Percentiles rank a stretch among this genome's conserved stretches.
Conservation (phyloP, 2,888 invertebrate species). For the Eurois occulta region DNA sequence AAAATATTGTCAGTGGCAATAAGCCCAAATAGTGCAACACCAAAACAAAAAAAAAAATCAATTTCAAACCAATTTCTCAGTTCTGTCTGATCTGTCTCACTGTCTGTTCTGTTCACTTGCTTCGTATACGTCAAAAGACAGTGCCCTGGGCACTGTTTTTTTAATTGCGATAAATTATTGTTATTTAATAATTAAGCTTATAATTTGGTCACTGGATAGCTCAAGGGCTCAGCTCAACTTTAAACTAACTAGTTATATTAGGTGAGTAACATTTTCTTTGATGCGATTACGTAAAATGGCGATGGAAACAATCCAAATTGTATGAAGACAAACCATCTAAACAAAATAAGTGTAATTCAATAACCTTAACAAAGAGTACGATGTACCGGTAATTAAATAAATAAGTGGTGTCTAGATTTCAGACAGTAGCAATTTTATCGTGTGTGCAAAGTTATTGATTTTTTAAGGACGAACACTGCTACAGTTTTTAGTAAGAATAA, state of each 20-base stretch:
- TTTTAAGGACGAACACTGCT: constrained; percentile 8
- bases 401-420: background rate
- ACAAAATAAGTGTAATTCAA: background rate
- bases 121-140: no score
- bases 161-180: background rate
- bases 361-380: background rate
- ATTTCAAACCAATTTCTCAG: no score
- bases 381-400: background rate
- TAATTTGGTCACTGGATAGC: background rate
- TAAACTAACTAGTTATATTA: background rate
- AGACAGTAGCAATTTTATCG: background rate
- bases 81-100: no score
- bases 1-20: no score
- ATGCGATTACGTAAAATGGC: constrained; percentile 57
- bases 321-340: background rate
- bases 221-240: constrained; percentile 4
- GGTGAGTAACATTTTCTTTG: constrained; percentile 45
- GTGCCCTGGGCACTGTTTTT: no score
- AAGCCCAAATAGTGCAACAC: no score
- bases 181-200: constrained; percentile 1
- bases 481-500: background rate
- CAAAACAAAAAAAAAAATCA: no score
- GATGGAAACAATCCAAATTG: constrained; percentile 25
- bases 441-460: constrained; percentile 36
- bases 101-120: no score